phyloP scores from a whole-genome alignment of 2,797 vertebrate species.

The Brachyalestes nurse region DNA sequence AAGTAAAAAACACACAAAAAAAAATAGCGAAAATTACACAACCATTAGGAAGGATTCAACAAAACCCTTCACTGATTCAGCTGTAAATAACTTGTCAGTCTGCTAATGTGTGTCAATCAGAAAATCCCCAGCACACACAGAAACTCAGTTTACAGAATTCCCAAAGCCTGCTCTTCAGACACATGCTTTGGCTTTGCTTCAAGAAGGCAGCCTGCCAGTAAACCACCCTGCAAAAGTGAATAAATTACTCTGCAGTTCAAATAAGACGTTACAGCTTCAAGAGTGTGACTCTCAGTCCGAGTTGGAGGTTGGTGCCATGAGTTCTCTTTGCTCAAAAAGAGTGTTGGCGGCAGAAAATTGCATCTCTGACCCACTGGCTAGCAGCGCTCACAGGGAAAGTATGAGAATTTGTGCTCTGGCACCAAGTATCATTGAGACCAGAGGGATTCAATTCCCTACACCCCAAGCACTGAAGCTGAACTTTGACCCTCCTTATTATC shows the following conservation, averaged over 20 bases:
- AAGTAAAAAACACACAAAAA: background rate
- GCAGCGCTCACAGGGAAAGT: constrained; percentile 12
- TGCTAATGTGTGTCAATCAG: constrained; percentile 38
- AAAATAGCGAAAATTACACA: background rate
- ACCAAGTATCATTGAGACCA: constrained; percentile 34
- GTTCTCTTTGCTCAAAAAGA: constrained; percentile 43
- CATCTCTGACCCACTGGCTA: constrained; percentile 6
- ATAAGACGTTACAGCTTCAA: constrained; percentile 68
- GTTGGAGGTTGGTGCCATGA: constrained; percentile 20
- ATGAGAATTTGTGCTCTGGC: constrained; percentile 31
- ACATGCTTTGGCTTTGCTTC: constrained; percentile 72
- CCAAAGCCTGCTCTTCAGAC: constrained; percentile 67
- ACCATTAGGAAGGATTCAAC: background rate
- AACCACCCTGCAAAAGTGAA: constrained; percentile 73
- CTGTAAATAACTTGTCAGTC: constrained; percentile 9
- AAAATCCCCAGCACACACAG: constrained; percentile 54
- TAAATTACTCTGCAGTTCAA: constrained; percentile 69
- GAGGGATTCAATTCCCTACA: constrained; percentile 70
- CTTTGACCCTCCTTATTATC: constrained; percentile 81
- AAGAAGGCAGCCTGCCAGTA: constrained; percentile 68
- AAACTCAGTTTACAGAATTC: constrained; percentile 46
- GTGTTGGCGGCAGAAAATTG: constrained; percentile 20
- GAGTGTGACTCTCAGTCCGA: constrained; percentile 44
- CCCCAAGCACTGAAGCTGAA: constrained; percentile 71
- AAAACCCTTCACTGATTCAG: background rate